Base-by-base conservation (phyloP, 2,888 invertebrate species). In the Andrena dorsata region DNA sequence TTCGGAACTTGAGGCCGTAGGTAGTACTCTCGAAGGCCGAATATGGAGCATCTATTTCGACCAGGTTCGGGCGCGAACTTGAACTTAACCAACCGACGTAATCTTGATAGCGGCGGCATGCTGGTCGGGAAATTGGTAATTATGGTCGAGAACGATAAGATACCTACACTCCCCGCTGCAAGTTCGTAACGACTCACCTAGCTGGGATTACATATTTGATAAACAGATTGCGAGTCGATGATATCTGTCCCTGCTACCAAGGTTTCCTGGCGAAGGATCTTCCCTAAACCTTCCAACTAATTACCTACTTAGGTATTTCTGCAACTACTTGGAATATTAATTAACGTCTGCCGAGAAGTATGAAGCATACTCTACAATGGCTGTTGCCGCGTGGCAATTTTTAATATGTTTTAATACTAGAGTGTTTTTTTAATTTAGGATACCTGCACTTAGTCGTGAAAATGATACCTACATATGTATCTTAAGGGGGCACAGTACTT, bases 51-150 rank as follows among this genome's bases (percentile, higher is more conserved):
- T 81, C 79, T 88, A 86, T 86, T 86, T 88, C 76, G 68, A 82
- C 71, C 82, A 41, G 75, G 30, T 76, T 68, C 82, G 51, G 75
- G 26, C 77, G 70, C 79, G 88, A 87, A 86, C 86, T 87, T 87
- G 88, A 87, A 86, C 86, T 87, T 88, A 77, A 61, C 65, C 60
- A 72, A 35, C 53, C 58, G 53, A 80, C 49, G 64, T 77, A 80
- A 84, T 84, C 79, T 86, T 74, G 75, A 79, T 66, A 72, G 58
- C 63, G 41, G 30, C 61, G 35, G 58, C 80, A 61, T 65, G 71
- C 64, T 83, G 63, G 30, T 23, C 75, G 72, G 86, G 83, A 83
- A 86, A 87, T 87, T 86, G 77, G 81, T 86, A 81, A 83, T 88
- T 86, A 86, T 72, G 30, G 8, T 60, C 26, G 65, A 56, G 68